Conservation (phyloP, 2,113 vertebrate species). For the Erythrocercus mccallii region DNA sequence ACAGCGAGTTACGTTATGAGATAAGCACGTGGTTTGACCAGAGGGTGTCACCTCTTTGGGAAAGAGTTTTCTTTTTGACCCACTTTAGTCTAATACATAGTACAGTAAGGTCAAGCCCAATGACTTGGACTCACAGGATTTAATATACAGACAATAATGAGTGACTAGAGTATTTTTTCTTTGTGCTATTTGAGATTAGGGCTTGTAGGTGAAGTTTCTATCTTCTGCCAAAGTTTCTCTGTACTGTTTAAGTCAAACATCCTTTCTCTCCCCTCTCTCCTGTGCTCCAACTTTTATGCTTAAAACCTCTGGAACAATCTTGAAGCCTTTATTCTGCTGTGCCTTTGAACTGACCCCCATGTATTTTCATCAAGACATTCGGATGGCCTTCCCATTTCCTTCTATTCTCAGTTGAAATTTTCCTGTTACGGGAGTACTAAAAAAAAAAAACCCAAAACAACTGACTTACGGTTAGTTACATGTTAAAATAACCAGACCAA, state of each 20-base stretch:
- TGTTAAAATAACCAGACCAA: not conserved
- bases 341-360: not conserved
- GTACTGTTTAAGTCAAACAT: not conserved
- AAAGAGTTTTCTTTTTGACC: not conserved
- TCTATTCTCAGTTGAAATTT: conserved; percentile 37
- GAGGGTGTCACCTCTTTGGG: not conserved
- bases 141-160: not conserved
- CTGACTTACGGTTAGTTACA: not conserved
- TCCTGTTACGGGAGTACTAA: not conserved
- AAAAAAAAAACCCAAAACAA: not conserved
- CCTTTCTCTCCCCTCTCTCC: not conserved
- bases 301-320: not conserved
- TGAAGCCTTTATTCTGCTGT: not conserved
- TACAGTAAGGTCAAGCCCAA: not conserved
- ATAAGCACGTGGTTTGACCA: not conserved
- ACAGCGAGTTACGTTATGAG: not conserved
- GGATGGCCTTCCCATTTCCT: conserved; percentile 47
- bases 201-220: not conserved
- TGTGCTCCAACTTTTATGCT: not conserved
- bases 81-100: not conserved
- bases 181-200: not conserved
- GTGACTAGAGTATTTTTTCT: not conserved
- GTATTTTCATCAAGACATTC: not conserved
- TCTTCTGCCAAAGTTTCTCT: not conserved
- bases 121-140: not conserved